phyloP scores from a whole-genome alignment of 2,797 vertebrate genomes.

The Notolabrus celidotus region DNA sequence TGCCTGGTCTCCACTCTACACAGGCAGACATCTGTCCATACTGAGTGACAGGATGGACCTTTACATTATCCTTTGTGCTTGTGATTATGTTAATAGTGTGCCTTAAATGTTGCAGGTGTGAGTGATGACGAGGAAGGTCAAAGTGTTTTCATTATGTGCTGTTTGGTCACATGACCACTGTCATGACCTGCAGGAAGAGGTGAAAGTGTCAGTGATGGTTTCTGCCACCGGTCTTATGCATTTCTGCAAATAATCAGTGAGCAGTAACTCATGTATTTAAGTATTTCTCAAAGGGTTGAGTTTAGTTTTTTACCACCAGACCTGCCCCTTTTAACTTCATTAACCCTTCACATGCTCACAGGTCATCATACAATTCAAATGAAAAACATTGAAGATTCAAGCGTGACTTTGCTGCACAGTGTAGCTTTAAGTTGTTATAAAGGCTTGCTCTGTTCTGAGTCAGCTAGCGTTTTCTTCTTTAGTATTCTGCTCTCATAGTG shows the following conservation, averaged over 20 bases:
- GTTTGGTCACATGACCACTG: constrained; percentile 77
- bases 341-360: neutral
- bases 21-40: constrained; percentile 55
- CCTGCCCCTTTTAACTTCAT: neutral
- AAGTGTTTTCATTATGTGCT: constrained; percentile 65
- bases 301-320: neutral
- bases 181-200: constrained; percentile 35
- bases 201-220: constrained; percentile 36
- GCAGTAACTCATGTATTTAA: neutral
- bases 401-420: constrained; percentile 26
- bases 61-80: constrained; percentile 54
- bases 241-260: neutral
- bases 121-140: constrained; percentile 82
- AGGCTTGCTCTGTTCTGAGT: constrained; percentile 63
- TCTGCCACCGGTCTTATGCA: constrained; percentile 18
- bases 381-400: neutral
- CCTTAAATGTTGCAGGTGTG: constrained; percentile 72
- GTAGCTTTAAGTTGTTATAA: constrained; percentile 42
- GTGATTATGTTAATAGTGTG: constrained; percentile 58
- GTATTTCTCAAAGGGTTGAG: neutral
- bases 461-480: constrained; percentile 73
- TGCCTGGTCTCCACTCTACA: constrained; percentile 40
- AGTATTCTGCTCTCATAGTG: constrained; percentile 80
- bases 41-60: constrained; percentile 35
- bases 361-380: constrained; percentile 6